Conservation (phyloP, 2,113 vertebrate genomes). For the Hypocryptadius cinnamomeus region DNA sequence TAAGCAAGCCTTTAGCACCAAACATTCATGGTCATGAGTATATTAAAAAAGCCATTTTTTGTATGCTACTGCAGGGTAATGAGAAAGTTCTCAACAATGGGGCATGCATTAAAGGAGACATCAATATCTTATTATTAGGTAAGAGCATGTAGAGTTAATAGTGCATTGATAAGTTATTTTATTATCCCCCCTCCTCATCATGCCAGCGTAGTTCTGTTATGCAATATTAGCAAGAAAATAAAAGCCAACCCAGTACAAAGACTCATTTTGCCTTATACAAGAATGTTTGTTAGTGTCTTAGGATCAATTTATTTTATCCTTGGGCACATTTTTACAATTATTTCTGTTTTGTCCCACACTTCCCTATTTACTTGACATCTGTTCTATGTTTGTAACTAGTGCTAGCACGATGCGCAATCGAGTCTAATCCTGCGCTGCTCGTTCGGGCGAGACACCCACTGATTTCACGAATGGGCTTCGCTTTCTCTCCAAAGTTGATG, state of each 20-base stretch:
- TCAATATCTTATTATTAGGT: slow-evolving; percentile 84
- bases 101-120: slow-evolving; percentile 75
- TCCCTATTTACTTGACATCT: slow-evolving; percentile 57
- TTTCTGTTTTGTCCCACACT: slow-evolving; percentile 48
- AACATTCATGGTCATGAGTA: slow-evolving; percentile 73
- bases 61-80: slow-evolving; percentile 73
- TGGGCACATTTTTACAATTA: slow-evolving; percentile 58
- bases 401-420: not conserved
- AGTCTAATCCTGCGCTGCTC: slow-evolving; percentile 41
- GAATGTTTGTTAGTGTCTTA: slow-evolving; percentile 58
- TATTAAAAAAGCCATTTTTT: slow-evolving; percentile 83
- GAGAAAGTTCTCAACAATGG: slow-evolving; percentile 76
- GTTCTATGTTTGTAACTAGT: slow-evolving; percentile 26
- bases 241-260: slow-evolving; percentile 54
- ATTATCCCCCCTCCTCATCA: slow-evolving; percentile 60
- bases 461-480: slow-evolving; percentile 29
- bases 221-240: slow-evolving; percentile 71
- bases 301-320: slow-evolving; percentile 60
- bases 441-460: not conserved
- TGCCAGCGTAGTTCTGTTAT: slow-evolving; percentile 45
- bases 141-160: slow-evolving; percentile 69
- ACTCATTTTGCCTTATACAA: slow-evolving; percentile 51
- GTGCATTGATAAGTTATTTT: slow-evolving; percentile 75
- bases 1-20: slow-evolving; percentile 77
- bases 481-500: not conserved